A percentile compares a stretch with the other conserved stretches of the same genome.
Evolutionary conservation across 2,888 invertebrate species (phyloP).

Genomic region (Hypena proboscidalis): DNA sequence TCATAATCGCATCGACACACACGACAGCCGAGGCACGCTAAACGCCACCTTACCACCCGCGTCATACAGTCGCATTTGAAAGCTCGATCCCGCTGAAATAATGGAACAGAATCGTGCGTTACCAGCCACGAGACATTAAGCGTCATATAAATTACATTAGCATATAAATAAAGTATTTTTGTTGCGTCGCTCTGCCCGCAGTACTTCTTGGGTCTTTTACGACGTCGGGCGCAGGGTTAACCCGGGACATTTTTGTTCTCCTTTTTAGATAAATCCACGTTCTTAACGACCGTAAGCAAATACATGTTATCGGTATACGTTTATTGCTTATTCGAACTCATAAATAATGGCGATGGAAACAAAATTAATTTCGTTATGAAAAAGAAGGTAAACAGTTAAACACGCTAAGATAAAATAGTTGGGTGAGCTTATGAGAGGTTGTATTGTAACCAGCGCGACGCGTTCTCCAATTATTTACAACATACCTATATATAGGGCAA

Average conservation of each 20-base stretch:
- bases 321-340: conserved; percentile 82
- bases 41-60: conserved; percentile 63
- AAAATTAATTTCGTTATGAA: conserved; percentile 81
- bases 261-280: conserved; percentile 82
- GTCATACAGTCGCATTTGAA: conserved; percentile 57
- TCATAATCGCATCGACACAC: conserved; percentile 84
- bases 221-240: conserved; percentile 74
- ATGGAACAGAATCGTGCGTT: conserved; percentile 83
- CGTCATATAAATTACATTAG: conserved; percentile 86
- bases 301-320: conserved; percentile 81
- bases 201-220: conserved; percentile 78
- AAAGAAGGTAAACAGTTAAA: conserved; percentile 67
- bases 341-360: conserved; percentile 80
- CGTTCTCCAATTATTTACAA: conserved; percentile 53
- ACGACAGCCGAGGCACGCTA: conserved; percentile 57
- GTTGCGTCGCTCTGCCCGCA: conserved; percentile 71
- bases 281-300: conserved; percentile 82
- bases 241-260: conserved; percentile 80
- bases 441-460: conserved; percentile 45
- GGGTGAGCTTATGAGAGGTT: conserved; percentile 49
- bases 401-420: conserved; percentile 59
- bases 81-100: conserved; percentile 58
- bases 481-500: conserved; percentile 40
- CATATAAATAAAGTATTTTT: conserved; percentile 86
- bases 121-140: conserved; percentile 84